Percentiles rank a stretch among this genome's conserved stretches.
These are phyloP conservation scores for Malthinus seriepunctatus DNA, from an alignment of 2,888 invertebrate species.

Conservation along the genomic window DNA sequence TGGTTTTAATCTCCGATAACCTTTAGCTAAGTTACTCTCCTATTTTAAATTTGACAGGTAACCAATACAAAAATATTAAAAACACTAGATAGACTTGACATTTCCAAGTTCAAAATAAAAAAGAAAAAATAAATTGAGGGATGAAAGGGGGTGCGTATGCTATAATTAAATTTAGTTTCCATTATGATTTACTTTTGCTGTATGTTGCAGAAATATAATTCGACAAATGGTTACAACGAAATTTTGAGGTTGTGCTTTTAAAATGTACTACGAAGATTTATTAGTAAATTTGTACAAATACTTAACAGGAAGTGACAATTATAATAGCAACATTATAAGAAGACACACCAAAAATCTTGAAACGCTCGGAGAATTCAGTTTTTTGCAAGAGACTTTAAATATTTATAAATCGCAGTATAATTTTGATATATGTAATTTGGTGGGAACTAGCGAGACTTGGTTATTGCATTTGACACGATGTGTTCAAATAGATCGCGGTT, in stretches of 20 bases:
- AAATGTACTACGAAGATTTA: constrained; percentile 15
- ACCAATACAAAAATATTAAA: no score
- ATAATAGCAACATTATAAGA: constrained; percentile 55
- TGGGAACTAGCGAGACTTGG: constrained; percentile 57
- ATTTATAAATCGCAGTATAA: background rate
- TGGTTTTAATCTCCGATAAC: no score
- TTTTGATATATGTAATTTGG: constrained; percentile 38
- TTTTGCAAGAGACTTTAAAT: constrained; percentile 54
- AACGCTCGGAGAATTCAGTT: constrained; percentile 67
- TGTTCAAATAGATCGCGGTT: constrained; percentile 53
- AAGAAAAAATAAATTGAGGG: no score
- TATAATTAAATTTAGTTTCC: no score
- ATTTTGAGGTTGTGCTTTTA: background rate
- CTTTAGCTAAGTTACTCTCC: no score
- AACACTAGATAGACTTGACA: no score
- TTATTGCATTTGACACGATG: constrained; percentile 54
- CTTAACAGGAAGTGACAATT: constrained; percentile 27
- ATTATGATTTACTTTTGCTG: no score
- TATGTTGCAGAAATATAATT: no score
- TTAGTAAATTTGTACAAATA: constrained; percentile 20
- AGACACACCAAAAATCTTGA: constrained; percentile 62
- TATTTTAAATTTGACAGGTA: no score
- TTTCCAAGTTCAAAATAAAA: no score
- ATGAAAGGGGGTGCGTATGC: no score
- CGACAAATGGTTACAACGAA: no score